These are phyloP conservation scores for Rhogogaster chlorosoma DNA, from an alignment of 2,888 invertebrate genomes.

Conservation along the genomic window DNA sequence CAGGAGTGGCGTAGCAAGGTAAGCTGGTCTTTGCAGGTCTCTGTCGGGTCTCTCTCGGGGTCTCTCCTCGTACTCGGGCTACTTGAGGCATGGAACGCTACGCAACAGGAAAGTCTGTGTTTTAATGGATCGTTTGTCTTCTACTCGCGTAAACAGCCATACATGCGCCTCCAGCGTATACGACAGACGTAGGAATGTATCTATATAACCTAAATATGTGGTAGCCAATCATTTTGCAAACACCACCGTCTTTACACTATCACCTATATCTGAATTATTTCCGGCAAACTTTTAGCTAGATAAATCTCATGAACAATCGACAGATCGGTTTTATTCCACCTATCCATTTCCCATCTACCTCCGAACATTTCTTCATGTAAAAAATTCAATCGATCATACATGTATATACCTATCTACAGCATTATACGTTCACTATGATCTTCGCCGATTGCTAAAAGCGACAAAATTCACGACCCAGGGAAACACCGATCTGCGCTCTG, in stretches of 20 bases:
- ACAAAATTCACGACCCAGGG: not conserved
- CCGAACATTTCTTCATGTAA: not conserved
- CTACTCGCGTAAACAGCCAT: slow-evolving; percentile 34
- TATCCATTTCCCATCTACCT: no score
- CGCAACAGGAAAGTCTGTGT: slow-evolving; percentile 47
- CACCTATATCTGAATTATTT: not conserved
- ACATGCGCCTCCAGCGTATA: not conserved
- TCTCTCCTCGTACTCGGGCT: slow-evolving; percentile 31
- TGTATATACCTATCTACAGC: not conserved
- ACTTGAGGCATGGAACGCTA: slow-evolving; percentile 31
- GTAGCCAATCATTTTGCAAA: not conserved
- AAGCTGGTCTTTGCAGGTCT: slow-evolving; percentile 77
- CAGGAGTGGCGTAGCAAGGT: slow-evolving; percentile 80
- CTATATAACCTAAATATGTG: not conserved
- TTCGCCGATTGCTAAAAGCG: not conserved
- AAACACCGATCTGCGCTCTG: not conserved
- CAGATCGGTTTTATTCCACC: not conserved
- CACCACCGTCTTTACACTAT: not conserved
- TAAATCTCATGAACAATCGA: not conserved
- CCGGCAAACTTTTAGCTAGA: not conserved
- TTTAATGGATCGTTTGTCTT: slow-evolving; percentile 48
- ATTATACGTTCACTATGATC: not conserved
- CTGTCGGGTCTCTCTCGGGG: slow-evolving; percentile 24
- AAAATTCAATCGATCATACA: not conserved
- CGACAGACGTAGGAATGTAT: slow-evolving; percentile 17